Base-by-base conservation (phyloP, 1,140 invertebrate genomes). In the Papilio machaon region DNA sequence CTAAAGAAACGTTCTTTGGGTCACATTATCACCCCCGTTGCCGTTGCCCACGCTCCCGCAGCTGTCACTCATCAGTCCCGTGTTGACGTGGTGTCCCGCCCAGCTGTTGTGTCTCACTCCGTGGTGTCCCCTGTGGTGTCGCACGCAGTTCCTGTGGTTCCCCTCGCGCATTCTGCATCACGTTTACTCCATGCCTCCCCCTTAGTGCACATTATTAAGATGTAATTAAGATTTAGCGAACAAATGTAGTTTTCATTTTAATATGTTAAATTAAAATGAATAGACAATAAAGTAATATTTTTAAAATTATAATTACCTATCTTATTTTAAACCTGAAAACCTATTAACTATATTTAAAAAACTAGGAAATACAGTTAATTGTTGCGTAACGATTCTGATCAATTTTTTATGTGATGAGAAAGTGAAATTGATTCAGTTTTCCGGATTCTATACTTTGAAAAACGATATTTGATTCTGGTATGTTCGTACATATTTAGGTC, bases 191-290 rank as follows among this genome's bases (percentile, higher is more conserved):
- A 86, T 15, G 75, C 80, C 7, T 58, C 85, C 5, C 86, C 86
- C 73, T 82, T 82, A 49, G 81, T 81, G 54, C 84, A n/a, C 83
- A 81, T 8, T 89, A 87, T 86, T 88, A 79, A 88, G 86, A 84
- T 78, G 82, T 82, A 82, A 86, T 78, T 82, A 81, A 75, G 82
- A 86, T 87, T 89, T 81, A 85, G 89, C 85, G 85, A 85, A 85
- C 52, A 80, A 78, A 81, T 87, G 87, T 90, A 87, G 84, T 90
- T 88, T 90, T 88, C 88, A 86, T 90, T 87, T 86, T 86, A 82
- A 86, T 83, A 84, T 67, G 54, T 78, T 77, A 82, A 82, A 86
- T 86, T 87, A 80, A 88, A 90, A 90, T 87, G 85, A 90, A 87
- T 90, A 90, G 87, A 90, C 87, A 88, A 87, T 77, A 86, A 84